Base-by-base conservation (phyloP, 2,113 vertebrate genomes). In the Ochotona curzoniae region DNA sequence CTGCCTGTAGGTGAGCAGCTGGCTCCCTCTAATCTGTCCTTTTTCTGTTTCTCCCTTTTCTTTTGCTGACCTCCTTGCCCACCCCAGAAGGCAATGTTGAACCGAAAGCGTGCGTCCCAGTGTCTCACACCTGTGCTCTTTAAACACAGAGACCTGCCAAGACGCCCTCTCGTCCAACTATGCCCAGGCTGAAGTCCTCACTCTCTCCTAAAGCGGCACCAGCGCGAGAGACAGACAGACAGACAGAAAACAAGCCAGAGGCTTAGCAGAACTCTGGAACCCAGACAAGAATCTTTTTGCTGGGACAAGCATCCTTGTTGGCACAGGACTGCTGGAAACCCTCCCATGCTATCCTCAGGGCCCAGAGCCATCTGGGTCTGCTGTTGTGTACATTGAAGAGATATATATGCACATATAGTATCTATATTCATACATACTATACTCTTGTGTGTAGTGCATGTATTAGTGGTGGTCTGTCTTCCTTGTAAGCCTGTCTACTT, bases 121-220 rank as follows among this genome's bases (percentile, higher is more conserved):
- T 6, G 0, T 94, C 90, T 96, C 94, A 97, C 87, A 8, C 94
- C 95, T 96, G 51, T 98, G 84, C 97, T 96, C 96, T 98, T 98
- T 97, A 83, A 95, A 98, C 97, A 88, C 97, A 98, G 98, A 98
- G 96, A 97, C 96, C 96, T 98, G 97, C 97, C 97, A 98, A 96
- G 97, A 98, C 4, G 96, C 95, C 95, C 97, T 98, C 93, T 97
- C 97, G 87, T 96, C 98, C 98, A 97, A 96, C 84, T 98, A 98
- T 96, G 96, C 97, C 94, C 97, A 98, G 95, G 98, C 98, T 60
- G 97, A 98, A 97, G 98, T 98, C 94, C 97, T 98, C 97, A 97
- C 98, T 94, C 98, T 98, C 97, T 98, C 98, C 97, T 98, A 98
- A 98, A 96, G 96, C 93, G 96, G 84, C 17, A 95, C 90, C 93